Base-by-base conservation (phyloP, 2,797 vertebrate genomes). In the Danio albolineatus region DNA sequence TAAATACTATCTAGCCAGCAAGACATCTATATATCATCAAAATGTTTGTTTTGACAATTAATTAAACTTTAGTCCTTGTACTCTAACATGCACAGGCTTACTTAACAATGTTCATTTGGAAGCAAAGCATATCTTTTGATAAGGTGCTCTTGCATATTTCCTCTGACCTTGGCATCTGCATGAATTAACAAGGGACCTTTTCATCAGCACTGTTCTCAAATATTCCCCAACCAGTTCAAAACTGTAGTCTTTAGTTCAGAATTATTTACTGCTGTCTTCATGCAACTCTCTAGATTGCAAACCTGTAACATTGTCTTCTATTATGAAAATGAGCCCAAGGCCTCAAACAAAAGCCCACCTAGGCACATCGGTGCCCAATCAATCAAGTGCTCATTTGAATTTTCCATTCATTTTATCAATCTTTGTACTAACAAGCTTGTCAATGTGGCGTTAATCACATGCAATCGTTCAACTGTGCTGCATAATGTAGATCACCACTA, bases 251-350 rank as follows among this genome's bases (percentile, higher is more conserved):
- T 43, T 64, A 60, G 6, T 41, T 14, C 12, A 64, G 1, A 64
- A 62, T 14, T 54, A 53, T 43, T 44, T 12, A 44, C 49, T 43
- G n/a, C 16, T 71, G 1, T 7, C 13, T 76, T 44, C 19, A 56
- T 65, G 14, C 49, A 38, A 28, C 7, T 43, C 36, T 46, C 62
- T 62, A 57, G 4, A 17, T 1, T 38, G 56, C 48, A 48, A 49
- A 10, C 38, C 8, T 43, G 39, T 28, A 44, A 28, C 54, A 12
- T 38, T 64, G 16, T 59, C 16, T 0, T 44, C 5, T 77, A 21
- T 69, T 78, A 60, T 69, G 67, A 14, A 70, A 78, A 78, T 39
- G n/a, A 46, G 10, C 16, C n/a, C 28, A 48, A 10, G 44, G 21
- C n/a, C 56, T 19, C 43, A 78, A 69, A 69, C 53, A 78, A 70